Conservation (phyloP, 2,888 invertebrate genomes). For the Drosophila phalerata region DNA sequence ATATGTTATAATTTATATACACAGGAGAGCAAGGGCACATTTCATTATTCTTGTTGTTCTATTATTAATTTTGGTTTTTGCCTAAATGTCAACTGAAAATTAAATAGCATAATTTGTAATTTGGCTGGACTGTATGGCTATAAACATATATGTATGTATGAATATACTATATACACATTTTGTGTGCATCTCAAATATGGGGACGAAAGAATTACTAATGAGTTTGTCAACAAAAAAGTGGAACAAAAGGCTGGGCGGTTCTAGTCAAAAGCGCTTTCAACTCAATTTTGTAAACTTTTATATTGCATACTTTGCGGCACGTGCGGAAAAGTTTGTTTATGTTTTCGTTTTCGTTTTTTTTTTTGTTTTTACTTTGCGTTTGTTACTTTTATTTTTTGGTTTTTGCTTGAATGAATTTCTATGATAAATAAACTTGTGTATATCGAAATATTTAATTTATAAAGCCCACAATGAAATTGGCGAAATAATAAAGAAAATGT, state of each 20-base stretch:
- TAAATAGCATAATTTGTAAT: conserved; percentile 49
- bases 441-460: conserved; percentile 43
- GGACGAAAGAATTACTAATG: conserved; percentile 52
- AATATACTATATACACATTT: conserved; percentile 7
- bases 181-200: conserved; percentile 41
- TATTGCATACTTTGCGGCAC: conserved; percentile 52
- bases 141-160: conserved; percentile 30
- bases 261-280: conserved; percentile 39
- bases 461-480: conserved; percentile 23
- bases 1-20: conserved; percentile 28
- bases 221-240: conserved; percentile 43
- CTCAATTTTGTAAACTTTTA: conserved; percentile 53
- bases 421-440: conserved; percentile 33
- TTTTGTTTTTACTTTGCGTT: neutral
- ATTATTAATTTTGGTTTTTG: conserved; percentile 44
- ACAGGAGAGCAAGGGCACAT: conserved; percentile 37
- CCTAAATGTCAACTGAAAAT: conserved; percentile 46
- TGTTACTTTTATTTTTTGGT: neutral
- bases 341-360: neutral
- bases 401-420: conserved; percentile 32
- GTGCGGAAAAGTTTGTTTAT: conserved; percentile 31
- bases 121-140: conserved; percentile 56
- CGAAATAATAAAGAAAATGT: conserved; percentile 13
- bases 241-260: conserved; percentile 32
- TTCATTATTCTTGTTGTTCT: conserved; percentile 46